These are phyloP conservation scores for Ctenosaura bakeri DNA, from an alignment of 2,797 vertebrate species.

Conservation along the genomic window DNA sequence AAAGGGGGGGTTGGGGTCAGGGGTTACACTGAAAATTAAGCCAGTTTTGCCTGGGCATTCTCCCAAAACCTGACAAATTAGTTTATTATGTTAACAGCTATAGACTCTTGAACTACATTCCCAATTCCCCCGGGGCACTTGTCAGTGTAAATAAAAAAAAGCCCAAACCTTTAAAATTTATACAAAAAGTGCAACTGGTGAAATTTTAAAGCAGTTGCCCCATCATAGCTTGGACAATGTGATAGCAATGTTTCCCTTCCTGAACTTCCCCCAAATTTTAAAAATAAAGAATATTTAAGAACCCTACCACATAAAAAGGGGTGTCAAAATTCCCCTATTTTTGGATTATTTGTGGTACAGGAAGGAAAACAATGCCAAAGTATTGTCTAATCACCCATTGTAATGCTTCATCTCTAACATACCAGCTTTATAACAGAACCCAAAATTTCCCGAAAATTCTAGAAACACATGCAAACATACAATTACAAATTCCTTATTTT, in stretches of 20 bases:
- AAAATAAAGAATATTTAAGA: neutral
- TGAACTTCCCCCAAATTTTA: neutral
- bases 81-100: neutral
- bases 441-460: neutral
- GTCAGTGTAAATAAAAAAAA: neutral
- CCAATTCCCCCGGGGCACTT: neutral
- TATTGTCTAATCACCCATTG: too few relatives aligned
- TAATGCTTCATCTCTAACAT: neutral
- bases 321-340: too few relatives aligned
- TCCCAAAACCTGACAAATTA: neutral
- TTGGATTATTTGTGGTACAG: too few relatives aligned
- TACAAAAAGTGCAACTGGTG: neutral
- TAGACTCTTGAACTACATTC: neutral
- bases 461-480: neutral
- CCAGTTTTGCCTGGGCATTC: neutral
- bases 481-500: slow-evolving; percentile 23
- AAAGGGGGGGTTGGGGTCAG: too few relatives aligned
- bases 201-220: neutral
- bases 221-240: neutral
- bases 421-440: accelerated
- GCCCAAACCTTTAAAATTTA: neutral
- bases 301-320: too few relatives aligned
- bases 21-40: neutral
- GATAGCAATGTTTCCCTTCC: neutral
- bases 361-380: too few relatives aligned